These are phyloP conservation scores for Gerris lacustris DNA, from an alignment of 2,888 invertebrate species.

Conservation along the genomic window DNA sequence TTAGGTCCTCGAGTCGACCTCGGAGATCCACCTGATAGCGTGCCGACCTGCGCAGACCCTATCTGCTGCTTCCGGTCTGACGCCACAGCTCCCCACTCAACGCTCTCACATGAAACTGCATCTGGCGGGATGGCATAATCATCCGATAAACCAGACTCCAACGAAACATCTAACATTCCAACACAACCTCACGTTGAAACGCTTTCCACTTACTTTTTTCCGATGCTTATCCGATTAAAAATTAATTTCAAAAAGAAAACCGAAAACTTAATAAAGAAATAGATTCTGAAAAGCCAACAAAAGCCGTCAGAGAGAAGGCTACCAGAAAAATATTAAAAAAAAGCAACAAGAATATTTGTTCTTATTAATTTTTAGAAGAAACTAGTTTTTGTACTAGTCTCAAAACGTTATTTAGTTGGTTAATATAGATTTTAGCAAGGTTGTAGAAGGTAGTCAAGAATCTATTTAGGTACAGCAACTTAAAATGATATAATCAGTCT, in stretches of 20 bases:
- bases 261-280: not conserved
- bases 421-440: too few relatives aligned
- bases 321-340: not conserved
- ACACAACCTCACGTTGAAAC: conserved; percentile 7
- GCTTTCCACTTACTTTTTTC: not conserved
- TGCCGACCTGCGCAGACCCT: conserved; percentile 10
- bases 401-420: too few relatives aligned
- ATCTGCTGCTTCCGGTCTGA: conserved; percentile 34
- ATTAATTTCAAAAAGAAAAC: conserved; percentile 6
- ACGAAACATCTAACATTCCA: conserved; percentile 61
- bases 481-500: too few relatives aligned
- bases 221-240: not conserved
- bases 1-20: conserved; percentile 41
- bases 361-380: not conserved
- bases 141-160: conserved; percentile 87
- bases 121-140: conserved; percentile 95
- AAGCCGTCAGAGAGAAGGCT: not conserved
- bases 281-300: not conserved
- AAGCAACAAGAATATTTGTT: not conserved
- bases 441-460: too few relatives aligned
- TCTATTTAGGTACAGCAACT: too few relatives aligned
- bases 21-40: conserved; percentile 30
- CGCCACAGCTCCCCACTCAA: conserved; percentile 57
- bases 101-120: conserved; percentile 63
- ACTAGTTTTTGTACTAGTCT: not conserved